Base-by-base conservation (phyloP, 2,888 invertebrate species). In the Strigamia transsilvanica region DNA sequence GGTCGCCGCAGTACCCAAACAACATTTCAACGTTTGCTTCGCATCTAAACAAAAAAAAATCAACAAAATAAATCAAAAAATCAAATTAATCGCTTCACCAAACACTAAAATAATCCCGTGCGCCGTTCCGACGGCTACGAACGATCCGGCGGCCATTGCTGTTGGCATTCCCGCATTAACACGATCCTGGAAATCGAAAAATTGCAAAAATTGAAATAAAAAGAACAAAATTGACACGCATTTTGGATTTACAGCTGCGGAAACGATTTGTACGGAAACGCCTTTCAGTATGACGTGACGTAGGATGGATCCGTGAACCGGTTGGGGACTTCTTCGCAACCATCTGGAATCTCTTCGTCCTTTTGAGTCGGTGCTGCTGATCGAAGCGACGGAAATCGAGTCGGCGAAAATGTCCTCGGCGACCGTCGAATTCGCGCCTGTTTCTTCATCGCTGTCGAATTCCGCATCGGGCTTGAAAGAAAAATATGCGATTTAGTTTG, bases 51-150 rank as follows among this genome's bases (percentile, higher is more conserved):
- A 32, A 61, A 81, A 32, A 38, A 12, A 46, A 56, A 51, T 46
- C n/a, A 81, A 80, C n/a, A n/a, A n/a, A 38, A 80, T 27, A 77
- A 77, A 27, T 23, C 34, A 38, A n/a, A 34, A 77, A 23, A 21
- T 77, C 56, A 34, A 21, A 80, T 27, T 3, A 56, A 4, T 56
- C 3, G 61, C 6, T 56, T 91, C 90, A 90, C 95, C 94, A 89
- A 96, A 96, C 82, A 95, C 93, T 38, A 98, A 90, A 82, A 97
- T 91, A 85, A 96, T 92, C 0, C 98, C 98, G 88, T 97, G 96
- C 34, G 97, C 96, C 41, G 97, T 98, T 51, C 98, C 98, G 41
- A 98, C 92, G n/a, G 94, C 94, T 84, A 97, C 91, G 88, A 93
- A 92, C 82, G 93, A 93, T 10, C 88, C 87, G 6, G 94, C 94